Percentiles rank a stretch among this genome's conserved stretches.
Conservation (phyloP, 2,113 vertebrate species). For the Herpetotheres cachinnans region DNA sequence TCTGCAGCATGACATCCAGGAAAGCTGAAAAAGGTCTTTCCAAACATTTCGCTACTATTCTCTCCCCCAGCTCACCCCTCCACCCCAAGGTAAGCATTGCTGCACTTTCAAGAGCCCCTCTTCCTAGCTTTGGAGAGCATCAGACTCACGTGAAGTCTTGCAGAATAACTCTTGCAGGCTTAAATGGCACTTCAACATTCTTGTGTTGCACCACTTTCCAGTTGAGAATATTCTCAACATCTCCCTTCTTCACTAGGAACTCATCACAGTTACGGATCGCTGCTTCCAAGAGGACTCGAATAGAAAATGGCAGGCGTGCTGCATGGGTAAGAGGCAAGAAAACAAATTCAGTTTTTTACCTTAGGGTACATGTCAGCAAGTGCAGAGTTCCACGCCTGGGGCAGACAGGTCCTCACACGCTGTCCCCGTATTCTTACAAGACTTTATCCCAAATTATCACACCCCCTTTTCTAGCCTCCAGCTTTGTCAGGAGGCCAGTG, state of each 20-base stretch:
- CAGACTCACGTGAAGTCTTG: conserved; percentile 94
- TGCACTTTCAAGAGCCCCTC: background rate
- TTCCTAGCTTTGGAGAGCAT: background rate
- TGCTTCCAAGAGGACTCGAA: conserved; percentile 91
- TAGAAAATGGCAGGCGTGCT: conserved; percentile 90
- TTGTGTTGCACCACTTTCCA: conserved; percentile 88
- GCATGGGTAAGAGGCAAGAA: background rate
- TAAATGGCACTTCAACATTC: conserved; percentile 93
- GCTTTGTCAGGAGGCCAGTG: background rate
- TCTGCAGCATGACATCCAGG: background rate
- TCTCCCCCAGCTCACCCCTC: background rate
- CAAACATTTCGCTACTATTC: background rate
- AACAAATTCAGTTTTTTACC: background rate
- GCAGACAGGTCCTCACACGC: background rate
- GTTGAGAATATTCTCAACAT: conserved; percentile 93
- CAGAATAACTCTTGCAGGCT: conserved; percentile 92
- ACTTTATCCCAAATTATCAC: background rate
- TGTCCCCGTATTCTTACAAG: background rate
- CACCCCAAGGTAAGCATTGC: background rate
- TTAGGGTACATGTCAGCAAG: background rate
- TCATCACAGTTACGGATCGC: conserved; percentile 92
- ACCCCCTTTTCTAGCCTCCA: background rate
- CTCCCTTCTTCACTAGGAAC: conserved; percentile 88
- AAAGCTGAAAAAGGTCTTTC: background rate
- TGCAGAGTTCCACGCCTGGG: fast-evolving